Evolutionary conservation across 2,113 vertebrate species (phyloP).

Genomic region (Caloenas nicobarica): DNA sequence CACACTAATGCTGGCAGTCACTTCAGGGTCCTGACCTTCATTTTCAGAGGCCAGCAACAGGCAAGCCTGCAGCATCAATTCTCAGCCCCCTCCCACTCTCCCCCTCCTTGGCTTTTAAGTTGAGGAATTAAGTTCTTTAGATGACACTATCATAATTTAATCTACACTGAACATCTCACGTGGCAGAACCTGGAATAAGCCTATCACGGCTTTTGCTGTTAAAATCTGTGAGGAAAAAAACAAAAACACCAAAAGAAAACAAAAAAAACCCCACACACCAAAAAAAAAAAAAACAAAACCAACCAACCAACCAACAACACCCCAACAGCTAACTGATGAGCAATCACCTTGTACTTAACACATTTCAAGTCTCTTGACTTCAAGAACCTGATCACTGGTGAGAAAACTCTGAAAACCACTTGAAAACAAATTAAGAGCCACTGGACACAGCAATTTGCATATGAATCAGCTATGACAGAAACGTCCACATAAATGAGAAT

Average conservation of each 20-base stretch:
- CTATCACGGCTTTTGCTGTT: background rate
- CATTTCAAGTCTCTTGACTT: background rate
- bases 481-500: background rate
- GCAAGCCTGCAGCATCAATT: background rate
- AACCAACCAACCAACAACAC: too few species aligned
- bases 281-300: too few species aligned
- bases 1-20: background rate
- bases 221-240: background rate
- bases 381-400: background rate
- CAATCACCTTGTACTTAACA: background rate
- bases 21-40: background rate
- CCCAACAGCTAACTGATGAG: background rate
- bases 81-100: background rate
- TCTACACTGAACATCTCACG: background rate
- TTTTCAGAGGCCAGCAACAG: background rate
- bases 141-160: background rate
- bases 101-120: background rate
- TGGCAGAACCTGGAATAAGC: background rate
- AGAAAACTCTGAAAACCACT: background rate
- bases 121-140: background rate
- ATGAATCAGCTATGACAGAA: background rate
- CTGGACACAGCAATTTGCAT: background rate
- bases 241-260: too few species aligned
- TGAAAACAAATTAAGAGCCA: background rate
- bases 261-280: too few species aligned